A percentile compares a stretch with the other conserved stretches of the same genome.
Evolutionary conservation across 2,113 vertebrate species (phyloP).

Genomic region (western clawed frog (Xenopus tropicalis)): DNA sequence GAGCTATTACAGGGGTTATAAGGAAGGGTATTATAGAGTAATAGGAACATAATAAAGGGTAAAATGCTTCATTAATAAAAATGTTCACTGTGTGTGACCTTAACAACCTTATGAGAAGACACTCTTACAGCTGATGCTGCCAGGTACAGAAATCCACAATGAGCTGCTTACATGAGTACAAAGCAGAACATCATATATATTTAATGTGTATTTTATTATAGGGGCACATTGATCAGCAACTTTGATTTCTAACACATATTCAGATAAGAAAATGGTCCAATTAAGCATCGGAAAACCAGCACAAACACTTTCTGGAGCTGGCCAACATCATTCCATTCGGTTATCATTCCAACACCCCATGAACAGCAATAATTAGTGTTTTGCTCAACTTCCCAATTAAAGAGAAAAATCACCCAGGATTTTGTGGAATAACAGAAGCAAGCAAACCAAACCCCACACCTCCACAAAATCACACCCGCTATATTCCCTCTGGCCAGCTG

Average conservation of each 20-base stretch:
- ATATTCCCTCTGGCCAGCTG: conserved; percentile 27
- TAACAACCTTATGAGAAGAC: background rate
- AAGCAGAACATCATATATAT: too few species aligned
- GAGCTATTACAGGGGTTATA: too few species aligned
- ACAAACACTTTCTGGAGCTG: background rate
- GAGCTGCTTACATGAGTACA: background rate
- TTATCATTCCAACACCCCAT: background rate
- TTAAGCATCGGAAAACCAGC: background rate
- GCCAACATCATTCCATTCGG: background rate
- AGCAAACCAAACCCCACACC: background rate
- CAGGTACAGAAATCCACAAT: background rate
- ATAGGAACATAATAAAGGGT: too few species aligned
- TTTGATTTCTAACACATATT: too few species aligned
- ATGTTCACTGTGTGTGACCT: background rate
- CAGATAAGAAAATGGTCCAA: background rate
- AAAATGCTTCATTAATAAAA: too few species aligned
- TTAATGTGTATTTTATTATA: too few species aligned
- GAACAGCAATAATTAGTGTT: too few species aligned
- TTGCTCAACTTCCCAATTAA: too few species aligned
- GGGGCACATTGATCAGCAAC: background rate
- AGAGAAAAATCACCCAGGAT: background rate
- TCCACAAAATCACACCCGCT: background rate
- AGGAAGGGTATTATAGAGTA: too few species aligned
- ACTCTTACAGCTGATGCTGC: background rate
- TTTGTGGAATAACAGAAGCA: background rate